Evolutionary conservation across 1,140 invertebrate genomes (phyloP).

Genomic region (Anadara kagoshimensis): DNA sequence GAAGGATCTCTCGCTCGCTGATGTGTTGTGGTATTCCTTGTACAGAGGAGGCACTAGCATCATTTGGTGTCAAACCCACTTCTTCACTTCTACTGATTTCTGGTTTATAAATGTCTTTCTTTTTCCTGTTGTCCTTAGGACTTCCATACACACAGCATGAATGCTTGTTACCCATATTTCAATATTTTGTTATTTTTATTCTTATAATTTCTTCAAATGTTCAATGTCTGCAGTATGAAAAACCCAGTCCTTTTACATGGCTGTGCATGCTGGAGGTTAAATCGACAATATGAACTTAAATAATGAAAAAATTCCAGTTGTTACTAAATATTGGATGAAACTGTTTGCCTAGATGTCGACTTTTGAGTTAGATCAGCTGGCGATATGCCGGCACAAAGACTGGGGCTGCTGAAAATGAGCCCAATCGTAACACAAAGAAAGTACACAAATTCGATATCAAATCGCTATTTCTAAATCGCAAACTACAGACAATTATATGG

Average conservation of each 20-base stretch:
- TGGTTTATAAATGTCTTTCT: conserved; percentile 4
- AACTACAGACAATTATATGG: background rate
- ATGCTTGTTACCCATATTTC: conserved; percentile 18
- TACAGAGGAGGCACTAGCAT: conserved; percentile 9
- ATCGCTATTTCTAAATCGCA: background rate
- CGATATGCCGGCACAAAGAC: no score
- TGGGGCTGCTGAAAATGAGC: no score
- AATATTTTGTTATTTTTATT: background rate
- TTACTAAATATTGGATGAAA: background rate
- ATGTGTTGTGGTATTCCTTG: conserved; percentile 13
- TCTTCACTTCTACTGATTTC: background rate
- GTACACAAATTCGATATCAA: no score
- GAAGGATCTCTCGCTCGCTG: conserved; percentile 11
- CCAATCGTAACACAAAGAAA: background rate
- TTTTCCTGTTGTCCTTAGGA: background rate
- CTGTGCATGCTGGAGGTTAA: background rate
- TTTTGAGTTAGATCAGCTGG: no score
- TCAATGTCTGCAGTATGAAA: background rate
- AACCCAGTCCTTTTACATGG: background rate
- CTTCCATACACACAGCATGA: conserved; percentile 18
- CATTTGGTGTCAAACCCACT: background rate
- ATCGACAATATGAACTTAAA: no score
- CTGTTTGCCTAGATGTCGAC: background rate
- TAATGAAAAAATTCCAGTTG: background rate
- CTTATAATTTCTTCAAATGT: background rate